Evolutionary conservation across 2,888 invertebrate genomes (phyloP).

Genomic region (Anoplius nigerrimus): DNA sequence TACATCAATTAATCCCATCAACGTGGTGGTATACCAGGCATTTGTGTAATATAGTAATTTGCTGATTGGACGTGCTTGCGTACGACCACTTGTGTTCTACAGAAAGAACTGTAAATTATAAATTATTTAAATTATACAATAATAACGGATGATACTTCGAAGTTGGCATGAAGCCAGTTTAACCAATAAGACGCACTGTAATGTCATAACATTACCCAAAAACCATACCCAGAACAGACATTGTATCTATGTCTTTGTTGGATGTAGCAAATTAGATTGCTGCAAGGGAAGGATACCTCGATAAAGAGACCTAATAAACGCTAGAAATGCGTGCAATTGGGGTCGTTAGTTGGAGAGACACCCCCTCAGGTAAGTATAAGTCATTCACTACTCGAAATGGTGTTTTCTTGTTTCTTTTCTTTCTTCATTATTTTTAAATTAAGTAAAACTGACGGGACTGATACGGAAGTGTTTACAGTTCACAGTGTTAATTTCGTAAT

Average conservation of each 20-base stretch:
- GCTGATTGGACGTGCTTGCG: conserved; percentile 60
- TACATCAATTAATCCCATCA: conserved; percentile 48
- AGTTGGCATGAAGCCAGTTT: conserved; percentile 60
- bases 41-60: conserved; percentile 62
- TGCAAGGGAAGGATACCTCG: conserved; percentile 46
- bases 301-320: conserved; percentile 44
- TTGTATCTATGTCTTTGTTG: conserved; percentile 38
- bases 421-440: not conserved
- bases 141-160: conserved; percentile 55
- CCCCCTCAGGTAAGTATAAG: conserved; percentile 69
- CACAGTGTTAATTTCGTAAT: too few relatives aligned
- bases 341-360: conserved; percentile 43
- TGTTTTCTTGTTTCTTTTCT: conserved; percentile 14
- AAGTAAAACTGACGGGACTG: too few relatives aligned
- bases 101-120: conserved; percentile 68
- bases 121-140: conserved; percentile 70
- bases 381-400: conserved; percentile 64
- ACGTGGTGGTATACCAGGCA: conserved; percentile 63
- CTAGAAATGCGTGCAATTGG: conserved; percentile 45
- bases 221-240: conserved; percentile 49
- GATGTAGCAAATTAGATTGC: conserved; percentile 52
- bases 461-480: too few relatives aligned
- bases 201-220: conserved; percentile 47
- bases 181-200: conserved; percentile 48
- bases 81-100: conserved; percentile 67